A percentile compares a stretch with the other conserved stretches of the same genome.
Evolutionary conservation across 1,140 invertebrate species (phyloP).

Genomic region (Odontomachus brunneus): DNA sequence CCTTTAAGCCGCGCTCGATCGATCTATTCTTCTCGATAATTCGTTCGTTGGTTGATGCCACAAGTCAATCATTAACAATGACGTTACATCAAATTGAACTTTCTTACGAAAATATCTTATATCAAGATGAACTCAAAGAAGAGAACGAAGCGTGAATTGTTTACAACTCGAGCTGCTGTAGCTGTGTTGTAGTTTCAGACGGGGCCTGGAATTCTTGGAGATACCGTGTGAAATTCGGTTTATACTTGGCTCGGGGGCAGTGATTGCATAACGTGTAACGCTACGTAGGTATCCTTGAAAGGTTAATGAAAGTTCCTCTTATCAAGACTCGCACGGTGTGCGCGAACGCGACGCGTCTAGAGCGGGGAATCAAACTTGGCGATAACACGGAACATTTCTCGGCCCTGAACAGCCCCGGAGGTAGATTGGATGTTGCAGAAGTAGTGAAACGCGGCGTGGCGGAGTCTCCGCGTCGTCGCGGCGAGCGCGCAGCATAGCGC

Average conservation of each 20-base stretch:
- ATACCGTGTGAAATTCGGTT: not conserved
- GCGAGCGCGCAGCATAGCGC: not conserved
- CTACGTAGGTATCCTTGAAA: slow-evolving; percentile 13
- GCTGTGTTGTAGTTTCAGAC: no score
- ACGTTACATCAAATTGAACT: no score
- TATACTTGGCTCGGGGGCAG: no score
- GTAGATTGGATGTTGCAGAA: slow-evolving; percentile 55
- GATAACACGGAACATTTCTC: slow-evolving; percentile 38
- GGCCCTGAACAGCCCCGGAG: slow-evolving; percentile 8
- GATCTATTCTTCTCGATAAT: no score
- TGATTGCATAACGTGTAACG: not conserved
- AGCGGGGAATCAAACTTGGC: slow-evolving; percentile 40
- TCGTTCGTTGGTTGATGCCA: no score
- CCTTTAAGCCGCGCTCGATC: no score
- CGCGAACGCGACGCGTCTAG: slow-evolving; percentile 20
- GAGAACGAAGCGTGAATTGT: no score
- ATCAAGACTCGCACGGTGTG: not conserved
- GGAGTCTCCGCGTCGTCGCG: slow-evolving; percentile 25
- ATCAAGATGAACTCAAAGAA: no score
- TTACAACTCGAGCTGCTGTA: no score
- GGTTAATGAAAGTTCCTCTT: slow-evolving; percentile 52
- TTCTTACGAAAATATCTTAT: no score
- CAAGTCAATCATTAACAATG: no score
- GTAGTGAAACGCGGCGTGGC: slow-evolving; percentile 41
- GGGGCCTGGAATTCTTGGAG: not conserved